Base-by-base conservation (phyloP, 2,888 invertebrate species). In the Phortica magna region DNA sequence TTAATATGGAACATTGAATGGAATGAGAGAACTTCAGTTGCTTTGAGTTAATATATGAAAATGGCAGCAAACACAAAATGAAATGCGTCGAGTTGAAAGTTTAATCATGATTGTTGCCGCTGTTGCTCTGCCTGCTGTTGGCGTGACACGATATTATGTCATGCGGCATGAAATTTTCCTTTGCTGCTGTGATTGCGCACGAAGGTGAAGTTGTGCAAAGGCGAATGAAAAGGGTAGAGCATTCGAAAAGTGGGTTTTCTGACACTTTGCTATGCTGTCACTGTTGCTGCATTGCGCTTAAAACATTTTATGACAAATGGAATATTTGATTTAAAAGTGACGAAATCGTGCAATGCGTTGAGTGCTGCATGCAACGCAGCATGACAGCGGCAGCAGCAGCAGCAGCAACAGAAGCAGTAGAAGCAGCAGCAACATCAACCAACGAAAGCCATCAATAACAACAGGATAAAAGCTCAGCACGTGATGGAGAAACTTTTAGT, bases 271-370 rank as follows among this genome's bases (percentile, higher is more conserved):
- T 43, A 19, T 68, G 48, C 17, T 48, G 17, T 41, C 17, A 17
- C 43, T 6, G 12, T 42, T 39, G 10, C 31, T 43, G 17, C n/a
- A 17, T 7, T 55, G 41, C 17, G 59, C 73, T 73, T 73, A 64
- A 59, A 73, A 48, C 22, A 64, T 61, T 73, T 64, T 64, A 64
- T 64, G 73, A 73, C 73, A 73, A 73, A 73, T 73, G 73, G 73
- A 73, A 73, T 73, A 73, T 73, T 73, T 73, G 64, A 73, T 64
- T 73, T 73, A 61, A 73, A 73, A 73, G 68, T 73, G 73, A 59
- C 19, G 61, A 73, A 73, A 42, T 4, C 0, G 17, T 53, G 55
- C 41, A 67, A 64, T 43, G 59, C 10, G 53, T 53, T 31, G 31
- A 31, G 31, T 31, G 31, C 5, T 31, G 31, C 5, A 31, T 31